Conservation (phyloP, 2,113 vertebrate genomes). For the Syrrhaptes paradoxus region DNA sequence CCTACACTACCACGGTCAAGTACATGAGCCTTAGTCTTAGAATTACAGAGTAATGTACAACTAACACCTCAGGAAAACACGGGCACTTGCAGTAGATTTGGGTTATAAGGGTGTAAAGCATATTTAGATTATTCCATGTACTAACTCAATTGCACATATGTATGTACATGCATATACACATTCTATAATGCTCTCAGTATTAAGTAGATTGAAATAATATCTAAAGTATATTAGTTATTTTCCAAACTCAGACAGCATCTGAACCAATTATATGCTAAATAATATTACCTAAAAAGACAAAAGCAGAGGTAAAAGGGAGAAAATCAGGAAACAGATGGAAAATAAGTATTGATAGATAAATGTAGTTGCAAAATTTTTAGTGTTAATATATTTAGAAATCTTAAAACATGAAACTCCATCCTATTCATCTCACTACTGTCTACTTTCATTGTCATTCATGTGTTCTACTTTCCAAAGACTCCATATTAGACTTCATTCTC, state of each 20-base stretch:
- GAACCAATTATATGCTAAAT: not conserved
- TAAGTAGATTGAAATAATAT: not conserved
- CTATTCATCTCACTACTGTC: not conserved
- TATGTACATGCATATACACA: not conserved
- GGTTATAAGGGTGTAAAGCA: not conserved
- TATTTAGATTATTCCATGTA: not conserved
- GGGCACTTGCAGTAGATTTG: not conserved
- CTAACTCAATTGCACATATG: not conserved
- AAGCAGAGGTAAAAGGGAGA: not conserved
- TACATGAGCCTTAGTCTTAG: not conserved
- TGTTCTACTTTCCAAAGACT: not conserved
- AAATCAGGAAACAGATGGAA: not conserved
- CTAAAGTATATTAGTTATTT: not conserved
- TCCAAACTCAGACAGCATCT: not conserved
- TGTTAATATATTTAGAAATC: not conserved
- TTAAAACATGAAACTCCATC: not conserved
- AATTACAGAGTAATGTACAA: not conserved
- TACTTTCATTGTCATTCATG: not conserved
- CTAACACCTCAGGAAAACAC: not conserved
- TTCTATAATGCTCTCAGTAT: not conserved
- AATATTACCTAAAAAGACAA: not conserved
- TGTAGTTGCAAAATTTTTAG: not conserved
- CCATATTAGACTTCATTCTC: not conserved
- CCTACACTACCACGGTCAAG: not conserved
- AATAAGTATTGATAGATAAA: not conserved